Evolutionary conservation across 2,888 invertebrate species (phyloP).

Genomic region (Diaphora mendica): DNA sequence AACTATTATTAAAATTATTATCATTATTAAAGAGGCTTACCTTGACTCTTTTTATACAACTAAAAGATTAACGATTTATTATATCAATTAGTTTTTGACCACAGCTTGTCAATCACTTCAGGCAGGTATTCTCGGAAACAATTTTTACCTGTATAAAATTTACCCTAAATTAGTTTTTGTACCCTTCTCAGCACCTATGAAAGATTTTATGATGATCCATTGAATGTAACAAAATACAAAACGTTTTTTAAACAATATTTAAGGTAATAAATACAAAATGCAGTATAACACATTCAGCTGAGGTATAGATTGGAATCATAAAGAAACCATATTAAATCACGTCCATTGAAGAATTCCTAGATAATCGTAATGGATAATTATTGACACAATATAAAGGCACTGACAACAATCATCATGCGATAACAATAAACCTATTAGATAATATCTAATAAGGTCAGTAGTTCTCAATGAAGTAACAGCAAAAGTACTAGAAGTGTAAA

Average conservation of each 20-base stretch:
- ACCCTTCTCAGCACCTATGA: too few relatives aligned
- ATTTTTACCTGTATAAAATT: neutral
- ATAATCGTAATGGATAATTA: neutral
- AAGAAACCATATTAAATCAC: neutral
- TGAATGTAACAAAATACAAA: too few relatives aligned
- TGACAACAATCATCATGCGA: slow-evolving; percentile 21
- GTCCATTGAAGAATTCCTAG: neutral
- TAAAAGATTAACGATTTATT: neutral
- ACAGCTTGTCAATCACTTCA: neutral
- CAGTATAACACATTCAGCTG: neutral
- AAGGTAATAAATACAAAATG: neutral
- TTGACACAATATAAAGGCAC: neutral
- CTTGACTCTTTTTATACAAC: neutral
- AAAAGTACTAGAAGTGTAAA: slow-evolving; percentile 17
- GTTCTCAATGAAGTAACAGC: slow-evolving; percentile 24
- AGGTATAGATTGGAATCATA: neutral
- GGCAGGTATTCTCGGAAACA: neutral
- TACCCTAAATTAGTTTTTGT: too few relatives aligned
- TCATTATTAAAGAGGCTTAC: neutral
- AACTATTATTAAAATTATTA: neutral
- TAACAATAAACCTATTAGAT: slow-evolving; percentile 23
- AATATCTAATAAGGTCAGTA: slow-evolving; percentile 25
- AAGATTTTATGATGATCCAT: too few relatives aligned
- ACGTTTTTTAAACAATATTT: too few relatives aligned
- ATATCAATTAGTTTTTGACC: neutral